Percentiles rank a stretch among this genome's conserved stretches.
These are phyloP conservation scores for Emys orbicularis DNA, from an alignment of 2,797 vertebrate genomes.

Conservation along the genomic window DNA sequence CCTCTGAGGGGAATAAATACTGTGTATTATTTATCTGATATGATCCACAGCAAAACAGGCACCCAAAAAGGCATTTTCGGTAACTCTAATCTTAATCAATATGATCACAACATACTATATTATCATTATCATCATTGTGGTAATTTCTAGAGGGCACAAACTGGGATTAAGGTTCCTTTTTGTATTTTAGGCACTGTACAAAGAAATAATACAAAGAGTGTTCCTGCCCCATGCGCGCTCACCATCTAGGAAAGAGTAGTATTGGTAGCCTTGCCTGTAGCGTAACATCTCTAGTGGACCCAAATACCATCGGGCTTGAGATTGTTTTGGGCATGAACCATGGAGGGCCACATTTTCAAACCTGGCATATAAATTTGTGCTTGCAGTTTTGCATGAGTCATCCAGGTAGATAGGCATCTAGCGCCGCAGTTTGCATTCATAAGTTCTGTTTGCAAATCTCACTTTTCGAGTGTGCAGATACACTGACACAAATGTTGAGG, in stretches of 20 bases:
- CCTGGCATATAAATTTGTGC: neutral
- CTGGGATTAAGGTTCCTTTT: neutral
- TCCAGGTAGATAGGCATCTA: neutral
- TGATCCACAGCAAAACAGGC: neutral
- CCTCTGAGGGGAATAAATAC: neutral
- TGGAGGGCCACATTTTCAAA: neutral
- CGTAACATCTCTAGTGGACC: neutral
- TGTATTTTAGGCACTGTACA: neutral
- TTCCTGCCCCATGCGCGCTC: neutral
- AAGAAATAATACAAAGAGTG: neutral
- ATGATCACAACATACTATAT: neutral
- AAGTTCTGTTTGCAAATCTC: neutral
- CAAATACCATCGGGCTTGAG: neutral
- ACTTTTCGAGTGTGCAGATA: neutral
- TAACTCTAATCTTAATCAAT: neutral
- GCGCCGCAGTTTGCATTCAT: neutral
- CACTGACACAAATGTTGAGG: neutral
- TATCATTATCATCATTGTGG: neutral
- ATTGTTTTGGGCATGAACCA: neutral
- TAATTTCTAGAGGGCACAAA: neutral
- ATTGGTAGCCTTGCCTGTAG: neutral
- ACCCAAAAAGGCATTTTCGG: neutral
- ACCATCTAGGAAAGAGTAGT: neutral
- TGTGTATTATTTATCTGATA: neutral
- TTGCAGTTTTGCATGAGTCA: neutral